These are phyloP conservation scores for Mungos mungo DNA, from an alignment of 2,113 vertebrate species.

Conservation along the genomic window DNA sequence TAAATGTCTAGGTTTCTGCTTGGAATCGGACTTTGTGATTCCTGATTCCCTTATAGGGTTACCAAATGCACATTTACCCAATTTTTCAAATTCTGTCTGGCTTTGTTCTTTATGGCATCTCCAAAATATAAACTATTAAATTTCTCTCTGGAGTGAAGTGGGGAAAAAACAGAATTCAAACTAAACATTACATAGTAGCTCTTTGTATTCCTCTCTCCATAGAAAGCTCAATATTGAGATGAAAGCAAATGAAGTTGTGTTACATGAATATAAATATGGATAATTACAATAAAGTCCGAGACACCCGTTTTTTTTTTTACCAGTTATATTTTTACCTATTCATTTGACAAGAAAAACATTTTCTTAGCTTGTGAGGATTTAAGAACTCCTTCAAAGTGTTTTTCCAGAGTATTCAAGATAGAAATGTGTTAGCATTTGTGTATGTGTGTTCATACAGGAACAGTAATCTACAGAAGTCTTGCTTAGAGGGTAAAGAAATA, in stretches of 20 bases:
- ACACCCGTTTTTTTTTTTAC: slow-evolving; percentile 12
- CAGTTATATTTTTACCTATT: slow-evolving; percentile 46
- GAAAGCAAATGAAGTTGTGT: slow-evolving; percentile 27
- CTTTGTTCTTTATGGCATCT: slow-evolving; percentile 19
- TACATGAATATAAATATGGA: slow-evolving; percentile 48
- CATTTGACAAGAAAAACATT: background rate
- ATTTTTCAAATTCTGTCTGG: background rate
- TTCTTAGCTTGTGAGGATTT: slow-evolving; percentile 7
- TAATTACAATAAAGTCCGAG: slow-evolving; percentile 43
- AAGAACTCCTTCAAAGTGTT: slow-evolving; percentile 26
- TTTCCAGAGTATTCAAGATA: background rate
- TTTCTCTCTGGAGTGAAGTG: slow-evolving; percentile 7
- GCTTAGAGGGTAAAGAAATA: slow-evolving; percentile 35
- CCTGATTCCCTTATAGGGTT: background rate
- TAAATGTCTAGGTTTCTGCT: background rate
- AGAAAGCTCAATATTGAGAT: slow-evolving; percentile 55
- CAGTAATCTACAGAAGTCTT: background rate
- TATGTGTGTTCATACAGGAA: background rate
- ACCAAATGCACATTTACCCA: background rate
- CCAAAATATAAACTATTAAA: slow-evolving; percentile 44
- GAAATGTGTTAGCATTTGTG: background rate
- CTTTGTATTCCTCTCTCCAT: background rate
- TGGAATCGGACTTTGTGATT: background rate
- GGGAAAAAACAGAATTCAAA: slow-evolving; percentile 12
- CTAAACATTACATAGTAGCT: background rate